Conservation (phyloP, 2,113 vertebrate genomes). For the Gobio gobio region DNA sequence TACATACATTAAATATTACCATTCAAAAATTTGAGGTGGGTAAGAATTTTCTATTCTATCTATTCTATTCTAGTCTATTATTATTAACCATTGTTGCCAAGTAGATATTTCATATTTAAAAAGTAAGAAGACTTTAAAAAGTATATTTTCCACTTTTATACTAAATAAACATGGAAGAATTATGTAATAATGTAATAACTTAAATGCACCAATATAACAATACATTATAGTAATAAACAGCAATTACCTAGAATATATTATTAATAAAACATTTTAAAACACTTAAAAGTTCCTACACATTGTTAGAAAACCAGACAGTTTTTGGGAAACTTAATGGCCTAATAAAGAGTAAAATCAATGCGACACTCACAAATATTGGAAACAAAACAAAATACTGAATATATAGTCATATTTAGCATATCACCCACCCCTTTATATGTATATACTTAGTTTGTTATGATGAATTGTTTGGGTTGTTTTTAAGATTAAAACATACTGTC, state of each 20-base stretch:
- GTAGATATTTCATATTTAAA: not conserved
- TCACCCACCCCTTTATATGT: not conserved
- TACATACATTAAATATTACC: not conserved
- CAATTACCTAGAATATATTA: not conserved
- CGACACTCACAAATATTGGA: not conserved
- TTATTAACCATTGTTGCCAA: not conserved
- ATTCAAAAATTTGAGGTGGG: not conserved
- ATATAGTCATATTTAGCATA: not conserved
- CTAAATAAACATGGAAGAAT: not conserved
- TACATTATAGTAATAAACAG: not conserved
- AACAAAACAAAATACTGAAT: not conserved
- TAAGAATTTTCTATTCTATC: not conserved
- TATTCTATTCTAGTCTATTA: not conserved
- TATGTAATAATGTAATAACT: not conserved
- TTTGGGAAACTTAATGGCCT: not conserved
- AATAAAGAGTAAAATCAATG: not conserved
- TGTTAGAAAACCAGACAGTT: not conserved
- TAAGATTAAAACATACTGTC: not conserved
- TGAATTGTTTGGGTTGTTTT: too few species aligned
- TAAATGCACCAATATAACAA: not conserved
- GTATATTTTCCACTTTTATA: not conserved
- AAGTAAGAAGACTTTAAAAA: not conserved
- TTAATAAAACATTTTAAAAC: not conserved
- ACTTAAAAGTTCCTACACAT: not conserved
- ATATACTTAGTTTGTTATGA: too few species aligned